Percentiles rank a stretch among this genome's conserved stretches.
Conservation (phyloP, 2,113 vertebrate genomes). For the Naja naja region DNA sequence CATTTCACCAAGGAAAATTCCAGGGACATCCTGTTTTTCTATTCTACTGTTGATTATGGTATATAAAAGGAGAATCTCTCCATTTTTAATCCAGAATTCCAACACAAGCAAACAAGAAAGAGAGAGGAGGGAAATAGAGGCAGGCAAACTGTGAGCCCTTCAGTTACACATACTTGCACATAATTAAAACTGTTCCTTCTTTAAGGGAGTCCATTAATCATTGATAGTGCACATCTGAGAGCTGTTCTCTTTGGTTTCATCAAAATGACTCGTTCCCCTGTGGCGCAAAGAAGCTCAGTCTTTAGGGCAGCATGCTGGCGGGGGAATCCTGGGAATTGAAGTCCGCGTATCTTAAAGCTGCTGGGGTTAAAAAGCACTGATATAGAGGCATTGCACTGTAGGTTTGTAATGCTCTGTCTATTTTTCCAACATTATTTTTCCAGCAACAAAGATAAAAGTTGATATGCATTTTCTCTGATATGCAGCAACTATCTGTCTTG, state of each 20-base stretch:
- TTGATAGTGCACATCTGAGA: constrained; percentile 45
- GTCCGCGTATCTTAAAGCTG: background rate
- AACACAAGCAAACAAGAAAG: background rate
- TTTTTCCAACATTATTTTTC: constrained; percentile 28
- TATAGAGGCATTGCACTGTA: background rate
- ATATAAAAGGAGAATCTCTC: background rate
- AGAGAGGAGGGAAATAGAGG: background rate
- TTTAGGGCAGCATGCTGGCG: background rate
- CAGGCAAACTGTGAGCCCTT: background rate
- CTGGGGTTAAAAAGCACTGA: background rate
- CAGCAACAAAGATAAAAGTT: constrained; percentile 23
- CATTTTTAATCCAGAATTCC: background rate
- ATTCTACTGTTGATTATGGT: no score
- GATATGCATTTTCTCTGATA: constrained; percentile 9
- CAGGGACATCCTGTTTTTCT: constrained; percentile 40
- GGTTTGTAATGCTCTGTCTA: constrained; percentile 5
- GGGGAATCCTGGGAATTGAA: background rate
- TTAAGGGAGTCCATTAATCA: constrained; percentile 42
- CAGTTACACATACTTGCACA: background rate
- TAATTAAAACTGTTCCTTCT: constrained; percentile 31
- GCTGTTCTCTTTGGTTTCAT: constrained; percentile 57
- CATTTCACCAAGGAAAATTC: constrained; percentile 24
- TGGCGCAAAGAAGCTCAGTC: background rate
- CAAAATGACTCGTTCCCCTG: constrained; percentile 40
- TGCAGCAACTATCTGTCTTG: constrained; percentile 8